Conservation (phyloP, 2,113 vertebrate species). For the Pluvianellus socialis region DNA sequence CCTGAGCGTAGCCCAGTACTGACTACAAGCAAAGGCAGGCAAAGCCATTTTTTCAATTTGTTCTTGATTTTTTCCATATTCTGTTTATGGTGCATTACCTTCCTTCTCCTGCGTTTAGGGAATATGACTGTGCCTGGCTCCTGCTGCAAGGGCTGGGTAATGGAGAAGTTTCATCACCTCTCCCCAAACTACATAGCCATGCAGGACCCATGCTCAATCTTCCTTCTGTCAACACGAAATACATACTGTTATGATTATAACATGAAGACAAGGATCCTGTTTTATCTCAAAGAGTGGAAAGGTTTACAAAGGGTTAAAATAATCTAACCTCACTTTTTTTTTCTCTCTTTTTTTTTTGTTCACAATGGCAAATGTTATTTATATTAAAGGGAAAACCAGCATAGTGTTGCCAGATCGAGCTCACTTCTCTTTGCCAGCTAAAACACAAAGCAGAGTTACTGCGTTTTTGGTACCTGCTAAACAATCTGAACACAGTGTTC, state of each 20-base stretch:
- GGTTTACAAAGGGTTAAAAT: slow-evolving; percentile 73
- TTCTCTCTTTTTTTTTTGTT: not conserved
- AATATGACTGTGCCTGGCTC: not conserved
- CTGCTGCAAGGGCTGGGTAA: not conserved
- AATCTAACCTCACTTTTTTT: slow-evolving; percentile 27
- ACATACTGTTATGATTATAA: slow-evolving; percentile 44
- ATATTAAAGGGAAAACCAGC: slow-evolving; percentile 64
- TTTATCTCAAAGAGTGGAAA: slow-evolving; percentile 53
- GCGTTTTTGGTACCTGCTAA: slow-evolving; percentile 73
- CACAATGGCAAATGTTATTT: slow-evolving; percentile 70
- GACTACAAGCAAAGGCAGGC: not conserved
- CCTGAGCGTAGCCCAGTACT: rapidly evolving
- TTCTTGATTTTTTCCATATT: slow-evolving; percentile 24
- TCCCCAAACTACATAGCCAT: not conserved
- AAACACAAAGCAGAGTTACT: slow-evolving; percentile 77
- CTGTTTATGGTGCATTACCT: not conserved
- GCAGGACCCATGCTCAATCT: slow-evolving; percentile 18
- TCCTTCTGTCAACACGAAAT: slow-evolving; percentile 33
- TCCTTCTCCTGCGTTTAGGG: not conserved
- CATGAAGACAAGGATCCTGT: slow-evolving; percentile 41
- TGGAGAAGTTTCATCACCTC: slow-evolving; percentile 56
- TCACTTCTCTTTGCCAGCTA: slow-evolving; percentile 67
- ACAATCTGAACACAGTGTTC: slow-evolving; percentile 59
- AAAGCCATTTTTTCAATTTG: not conserved
- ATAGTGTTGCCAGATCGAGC: slow-evolving; percentile 56